Evolutionary conservation across 2,113 vertebrate genomes (phyloP).

Genomic region (Ellobius talpinus): DNA sequence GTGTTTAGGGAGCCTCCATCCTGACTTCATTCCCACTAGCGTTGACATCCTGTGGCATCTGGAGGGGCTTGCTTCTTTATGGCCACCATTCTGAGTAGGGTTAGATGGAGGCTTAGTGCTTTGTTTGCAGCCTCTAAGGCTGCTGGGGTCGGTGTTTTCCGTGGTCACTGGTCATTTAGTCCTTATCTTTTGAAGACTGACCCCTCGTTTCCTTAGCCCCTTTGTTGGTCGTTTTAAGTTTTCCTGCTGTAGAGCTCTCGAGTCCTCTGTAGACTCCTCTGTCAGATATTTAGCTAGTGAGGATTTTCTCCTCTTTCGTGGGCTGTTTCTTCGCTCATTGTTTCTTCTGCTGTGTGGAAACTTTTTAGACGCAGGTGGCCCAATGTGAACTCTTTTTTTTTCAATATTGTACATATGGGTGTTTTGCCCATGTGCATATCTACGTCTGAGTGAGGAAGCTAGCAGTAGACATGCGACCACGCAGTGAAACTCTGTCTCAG

Average conservation of each 20-base stretch:
- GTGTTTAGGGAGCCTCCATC: neutral
- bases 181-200: neutral
- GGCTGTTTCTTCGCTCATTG: neutral
- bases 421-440: neutral
- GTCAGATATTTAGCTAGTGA: neutral
- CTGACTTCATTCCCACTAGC: neutral
- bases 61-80: neutral
- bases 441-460: neutral
- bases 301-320: neutral
- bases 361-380: neutral
- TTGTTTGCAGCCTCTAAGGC: neutral
- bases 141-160: neutral
- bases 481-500: neutral
- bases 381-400: neutral
- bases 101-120: neutral
- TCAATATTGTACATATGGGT: neutral
- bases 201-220: neutral
- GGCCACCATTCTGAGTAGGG: neutral
- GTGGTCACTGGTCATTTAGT: neutral
- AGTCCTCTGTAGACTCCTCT: neutral
- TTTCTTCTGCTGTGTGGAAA: neutral
- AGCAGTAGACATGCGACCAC: neutral
- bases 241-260: neutral
- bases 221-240: neutral
- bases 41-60: neutral